These are phyloP conservation scores for Glaucidium brasilianum DNA, from an alignment of 2,113 vertebrate genomes.

Conservation along the genomic window DNA sequence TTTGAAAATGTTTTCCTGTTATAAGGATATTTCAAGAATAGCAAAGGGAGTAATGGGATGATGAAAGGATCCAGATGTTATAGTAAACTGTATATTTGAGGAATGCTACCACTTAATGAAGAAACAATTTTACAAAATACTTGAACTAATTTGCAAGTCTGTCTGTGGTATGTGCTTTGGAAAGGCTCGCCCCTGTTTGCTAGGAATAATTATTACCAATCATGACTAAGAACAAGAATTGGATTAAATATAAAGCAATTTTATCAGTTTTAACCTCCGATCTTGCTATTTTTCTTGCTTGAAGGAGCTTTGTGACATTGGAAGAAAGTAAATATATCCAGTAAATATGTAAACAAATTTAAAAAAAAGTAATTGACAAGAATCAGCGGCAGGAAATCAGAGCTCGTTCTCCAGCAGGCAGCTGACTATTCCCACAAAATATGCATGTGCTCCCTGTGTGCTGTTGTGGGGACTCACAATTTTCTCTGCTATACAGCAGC, in stretches of 20 bases:
- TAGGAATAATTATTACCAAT: not conserved
- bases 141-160: conserved; percentile 30
- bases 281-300: not conserved
- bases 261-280: not conserved
- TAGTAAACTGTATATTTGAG: conserved; percentile 31
- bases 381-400: not conserved
- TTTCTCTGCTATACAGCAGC: not conserved
- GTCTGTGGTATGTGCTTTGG: not conserved
- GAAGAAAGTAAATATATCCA: not conserved
- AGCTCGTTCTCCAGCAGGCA: not conserved
- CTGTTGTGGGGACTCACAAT: not conserved
- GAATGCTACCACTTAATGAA: conserved; percentile 2
- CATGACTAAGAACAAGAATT: not conserved
- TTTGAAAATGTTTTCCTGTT: conserved; percentile 51
- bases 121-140: conserved; percentile 34
- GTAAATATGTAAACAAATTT: not conserved
- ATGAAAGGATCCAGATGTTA: conserved; percentile 48
- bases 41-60: conserved; percentile 3
- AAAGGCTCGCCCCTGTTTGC: not conserved
- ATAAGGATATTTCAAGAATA: conserved; percentile 45
- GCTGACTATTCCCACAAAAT: not conserved
- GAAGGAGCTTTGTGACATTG: not conserved
- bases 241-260: not conserved
- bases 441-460: rapidly evolving
- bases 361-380: not conserved